Evolutionary conservation across 1,140 invertebrate species (phyloP).

Genomic region (Achroia grisella): DNA sequence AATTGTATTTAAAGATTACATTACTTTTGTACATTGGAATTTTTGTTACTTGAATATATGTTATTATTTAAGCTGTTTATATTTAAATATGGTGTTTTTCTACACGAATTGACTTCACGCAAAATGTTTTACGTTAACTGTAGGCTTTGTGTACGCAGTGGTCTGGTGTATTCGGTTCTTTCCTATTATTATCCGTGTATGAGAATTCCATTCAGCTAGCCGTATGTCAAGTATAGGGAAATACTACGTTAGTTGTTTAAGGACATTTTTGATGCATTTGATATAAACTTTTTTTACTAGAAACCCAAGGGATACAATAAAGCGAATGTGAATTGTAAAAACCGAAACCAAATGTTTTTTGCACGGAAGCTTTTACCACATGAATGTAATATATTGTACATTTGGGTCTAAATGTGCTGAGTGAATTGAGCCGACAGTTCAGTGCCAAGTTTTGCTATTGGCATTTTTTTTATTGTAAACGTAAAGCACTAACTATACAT

Average conservation of each 20-base stretch:
- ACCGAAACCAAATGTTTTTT: slow-evolving; percentile 58
- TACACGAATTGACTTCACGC: slow-evolving; percentile 55
- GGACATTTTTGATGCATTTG: slow-evolving; percentile 73
- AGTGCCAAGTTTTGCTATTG: slow-evolving; percentile 70
- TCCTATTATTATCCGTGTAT: slow-evolving; percentile 55
- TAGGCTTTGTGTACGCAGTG: slow-evolving; percentile 58
- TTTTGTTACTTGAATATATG: slow-evolving; percentile 62
- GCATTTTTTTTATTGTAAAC: slow-evolving; percentile 36
- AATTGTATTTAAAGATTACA: slow-evolving; percentile 55
- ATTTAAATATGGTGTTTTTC: slow-evolving; percentile 60
- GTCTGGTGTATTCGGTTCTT: slow-evolving; percentile 61
- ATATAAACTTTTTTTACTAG: slow-evolving; percentile 74
- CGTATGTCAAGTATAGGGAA: slow-evolving; percentile 52
- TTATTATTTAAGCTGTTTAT: slow-evolving; percentile 70
- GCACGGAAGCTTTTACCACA: slow-evolving; percentile 65
- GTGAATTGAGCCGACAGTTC: slow-evolving; percentile 66
- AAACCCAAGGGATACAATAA: slow-evolving; percentile 55
- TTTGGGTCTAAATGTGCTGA: slow-evolving; percentile 71
- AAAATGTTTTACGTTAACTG: slow-evolving; percentile 50
- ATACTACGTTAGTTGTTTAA: slow-evolving; percentile 70
- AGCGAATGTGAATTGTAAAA: slow-evolving; percentile 63
- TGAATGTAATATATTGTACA: slow-evolving; percentile 73
- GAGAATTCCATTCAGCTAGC: slow-evolving; percentile 56
- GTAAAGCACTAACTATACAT: slow-evolving; percentile 46
- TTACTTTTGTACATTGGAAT: slow-evolving; percentile 70